These are phyloP conservation scores for Sarotherodon lohbergeri DNA, from an alignment of 2,113 vertebrate species.

Conservation along the genomic window DNA sequence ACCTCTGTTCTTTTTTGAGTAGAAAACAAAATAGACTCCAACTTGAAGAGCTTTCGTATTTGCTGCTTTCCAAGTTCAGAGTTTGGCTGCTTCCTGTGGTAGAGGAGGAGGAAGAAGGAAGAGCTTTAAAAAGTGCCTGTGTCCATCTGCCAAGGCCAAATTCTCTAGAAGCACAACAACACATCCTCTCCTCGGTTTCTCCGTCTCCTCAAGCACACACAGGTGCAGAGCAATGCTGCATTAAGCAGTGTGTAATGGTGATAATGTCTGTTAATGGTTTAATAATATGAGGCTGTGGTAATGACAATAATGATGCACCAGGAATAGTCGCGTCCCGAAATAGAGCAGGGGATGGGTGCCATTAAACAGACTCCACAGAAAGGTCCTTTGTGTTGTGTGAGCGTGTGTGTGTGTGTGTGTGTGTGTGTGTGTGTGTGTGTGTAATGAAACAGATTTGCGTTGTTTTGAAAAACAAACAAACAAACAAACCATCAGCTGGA, in stretches of 20 bases:
- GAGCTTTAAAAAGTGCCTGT: not conserved
- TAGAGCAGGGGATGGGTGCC: constrained; percentile 39
- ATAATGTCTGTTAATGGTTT: constrained; percentile 42
- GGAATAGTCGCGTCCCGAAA: constrained; percentile 48
- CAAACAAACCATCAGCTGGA: too few relatives aligned
- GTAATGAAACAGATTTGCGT: too few relatives aligned
- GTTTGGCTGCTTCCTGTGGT: not conserved
- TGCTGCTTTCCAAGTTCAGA: not conserved
- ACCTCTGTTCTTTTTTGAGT: not conserved
- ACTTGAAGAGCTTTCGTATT: not conserved
- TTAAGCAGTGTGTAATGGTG: constrained; percentile 18
- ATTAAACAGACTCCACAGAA: constrained; percentile 40
- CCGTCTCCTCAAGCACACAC: not conserved
- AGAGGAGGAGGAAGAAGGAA: not conserved
- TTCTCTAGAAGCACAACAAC: not conserved
- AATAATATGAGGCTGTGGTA: constrained; percentile 37
- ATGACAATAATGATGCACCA: constrained; percentile 53
- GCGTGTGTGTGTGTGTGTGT: not conserved
- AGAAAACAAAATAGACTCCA: not conserved
- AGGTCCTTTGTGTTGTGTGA: constrained; percentile 35
- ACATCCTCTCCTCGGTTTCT: not conserved
- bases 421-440: too few relatives aligned
- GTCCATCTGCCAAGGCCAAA: not conserved
- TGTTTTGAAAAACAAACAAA: too few relatives aligned
- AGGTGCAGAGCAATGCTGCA: constrained; percentile 2